Evolutionary conservation across 1,140 invertebrate genomes (phyloP).

Genomic region (Trinorchestia longiramus): DNA sequence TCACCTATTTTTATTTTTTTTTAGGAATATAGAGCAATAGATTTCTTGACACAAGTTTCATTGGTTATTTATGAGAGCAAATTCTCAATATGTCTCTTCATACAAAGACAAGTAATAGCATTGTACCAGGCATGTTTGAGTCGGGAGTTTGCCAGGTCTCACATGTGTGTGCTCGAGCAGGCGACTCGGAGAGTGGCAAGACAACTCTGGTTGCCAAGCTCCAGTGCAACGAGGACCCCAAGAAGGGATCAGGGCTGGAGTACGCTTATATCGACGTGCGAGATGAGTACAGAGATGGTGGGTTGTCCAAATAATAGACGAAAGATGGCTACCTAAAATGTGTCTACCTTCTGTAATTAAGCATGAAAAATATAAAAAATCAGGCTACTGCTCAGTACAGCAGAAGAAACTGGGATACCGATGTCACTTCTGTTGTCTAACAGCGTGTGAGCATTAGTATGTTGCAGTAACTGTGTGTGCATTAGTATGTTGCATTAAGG

Average conservation of each 20-base stretch:
- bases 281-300: constrained; percentile 98
- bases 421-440: too few relatives aligned
- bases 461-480: too few relatives aligned
- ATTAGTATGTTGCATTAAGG: too few relatives aligned
- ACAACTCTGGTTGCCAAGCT: constrained; percentile 92
- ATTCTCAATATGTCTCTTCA: neutral
- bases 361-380: constrained; percentile 61
- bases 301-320: constrained; percentile 68
- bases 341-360: constrained; percentile 18
- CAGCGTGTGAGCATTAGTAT: too few relatives aligned
- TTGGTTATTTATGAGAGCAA: neutral
- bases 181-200: constrained; percentile 96
- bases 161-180: constrained; percentile 67
- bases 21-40: too few relatives aligned
- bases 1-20: too few relatives aligned
- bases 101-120: neutral
- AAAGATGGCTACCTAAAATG: neutral
- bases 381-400: neutral
- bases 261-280: constrained; percentile 98
- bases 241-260: constrained; percentile 96
- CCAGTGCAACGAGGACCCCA: constrained; percentile 91
- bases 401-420: too few relatives aligned
- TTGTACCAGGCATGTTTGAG: constrained; percentile 34
- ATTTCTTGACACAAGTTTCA: too few relatives aligned
- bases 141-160: neutral